Conservation (phyloP, 2,888 invertebrate species). For the Caprella mutica region DNA sequence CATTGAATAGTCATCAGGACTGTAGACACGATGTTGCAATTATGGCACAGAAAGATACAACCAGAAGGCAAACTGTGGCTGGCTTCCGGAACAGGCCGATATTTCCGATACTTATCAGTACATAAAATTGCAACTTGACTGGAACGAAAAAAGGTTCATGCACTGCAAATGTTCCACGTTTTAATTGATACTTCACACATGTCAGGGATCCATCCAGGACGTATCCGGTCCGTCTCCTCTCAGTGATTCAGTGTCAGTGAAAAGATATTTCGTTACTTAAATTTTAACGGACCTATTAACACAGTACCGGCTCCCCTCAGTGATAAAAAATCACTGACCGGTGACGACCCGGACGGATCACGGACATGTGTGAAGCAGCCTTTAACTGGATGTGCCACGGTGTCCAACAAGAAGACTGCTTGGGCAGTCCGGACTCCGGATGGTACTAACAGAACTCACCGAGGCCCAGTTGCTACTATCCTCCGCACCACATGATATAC, state of each 20-base stretch:
- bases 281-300: too few relatives aligned
- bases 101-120: not conserved
- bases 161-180: constrained; percentile 15
- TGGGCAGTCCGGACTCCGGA: constrained; percentile 11
- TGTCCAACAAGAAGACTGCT: too few relatives aligned
- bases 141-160: not conserved
- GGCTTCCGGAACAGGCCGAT: not conserved
- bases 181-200: constrained; percentile 16
- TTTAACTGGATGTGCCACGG: too few relatives aligned
- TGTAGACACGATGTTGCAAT: not conserved
- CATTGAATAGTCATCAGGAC: constrained; percentile 1
- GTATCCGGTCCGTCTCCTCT: too few relatives aligned
- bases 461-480: constrained; percentile 8
- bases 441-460: constrained; percentile 14
- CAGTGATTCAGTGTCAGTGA: too few relatives aligned
- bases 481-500: constrained; percentile 6
- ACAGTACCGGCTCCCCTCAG: too few relatives aligned
- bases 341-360: too few relatives aligned
- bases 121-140: not conserved
- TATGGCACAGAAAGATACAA: constrained; percentile 4
- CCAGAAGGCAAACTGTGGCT: constrained; percentile 1
- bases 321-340: too few relatives aligned
- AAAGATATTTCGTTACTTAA: too few relatives aligned
- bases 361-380: too few relatives aligned
- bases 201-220: too few relatives aligned